Base-by-base conservation (phyloP, 1,140 invertebrate species). In the Hormaphis cornu region DNA sequence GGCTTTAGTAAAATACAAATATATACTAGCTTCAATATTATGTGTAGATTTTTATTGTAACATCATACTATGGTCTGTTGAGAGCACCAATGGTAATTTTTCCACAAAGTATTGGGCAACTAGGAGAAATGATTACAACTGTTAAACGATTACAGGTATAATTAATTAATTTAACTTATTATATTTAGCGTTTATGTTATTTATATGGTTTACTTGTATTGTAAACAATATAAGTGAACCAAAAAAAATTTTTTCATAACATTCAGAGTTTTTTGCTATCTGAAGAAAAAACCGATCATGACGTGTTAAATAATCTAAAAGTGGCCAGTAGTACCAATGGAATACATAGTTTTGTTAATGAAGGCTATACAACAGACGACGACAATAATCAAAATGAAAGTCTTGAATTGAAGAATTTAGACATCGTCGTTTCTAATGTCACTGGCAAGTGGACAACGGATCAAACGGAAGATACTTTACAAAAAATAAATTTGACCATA, bases 71-170 rank as follows among this genome's bases (percentile, higher is more conserved):
- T 72, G 85, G 86, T 70, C 84, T 86, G 73, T 75, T 90, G 10
- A 83, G 87, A 35, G 83, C 85, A 71, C 87, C 85, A 0, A 83
- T 90, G 78, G 84, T 88, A n/a, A 87, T 86, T 71, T 85, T 90
- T 72, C 87, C 88, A 0, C 78, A 87, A 74, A 84, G 86, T 18
- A 83, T 86, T 71, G 77, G 80, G 0, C 79, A 82, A 73, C 58
- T 81, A 14, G 83, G 83, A 0, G 85, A 86, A 75, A 81, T 80
- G 1, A 77, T 83, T 46, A 85, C 89, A 0, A 88, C 87, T 12
- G 82, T 87, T 2, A 82, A 82, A 72, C 82, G 87, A 72, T 81
- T 89, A 12, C 70, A 75, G 72, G 76, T 76, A 71, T n/a, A n/a
- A n/a, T n/a, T n/a, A n/a, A n/a, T n/a, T n/a, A n/a, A n/a, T n/a